phyloP scores from a whole-genome alignment of 2,797 vertebrate species.

The Pseudomugil tenellus region DNA sequence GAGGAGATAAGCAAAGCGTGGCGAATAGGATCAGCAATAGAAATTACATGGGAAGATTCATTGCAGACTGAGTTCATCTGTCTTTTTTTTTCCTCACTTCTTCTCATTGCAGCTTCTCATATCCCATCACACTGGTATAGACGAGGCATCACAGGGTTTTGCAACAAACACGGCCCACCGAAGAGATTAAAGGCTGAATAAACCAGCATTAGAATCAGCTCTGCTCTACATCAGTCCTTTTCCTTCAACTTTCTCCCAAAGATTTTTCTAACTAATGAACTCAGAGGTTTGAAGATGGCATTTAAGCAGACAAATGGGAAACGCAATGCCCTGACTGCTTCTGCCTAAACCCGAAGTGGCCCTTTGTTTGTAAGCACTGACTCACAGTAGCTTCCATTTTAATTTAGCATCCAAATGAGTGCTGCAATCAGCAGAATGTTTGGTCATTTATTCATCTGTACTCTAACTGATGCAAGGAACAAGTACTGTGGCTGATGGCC shows the following conservation, averaged over 20 bases:
- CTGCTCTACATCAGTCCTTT: constrained; percentile 62
- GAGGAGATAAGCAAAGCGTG: constrained; percentile 57
- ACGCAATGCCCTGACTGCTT: constrained; percentile 26
- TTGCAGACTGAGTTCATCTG: constrained; percentile 60
- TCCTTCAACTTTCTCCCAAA: constrained; percentile 70
- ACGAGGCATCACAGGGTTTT: constrained; percentile 58
- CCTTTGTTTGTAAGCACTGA: constrained; percentile 63
- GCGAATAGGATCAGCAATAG: constrained; percentile 64
- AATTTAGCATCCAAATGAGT: constrained; percentile 43
- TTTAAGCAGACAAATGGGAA: constrained; percentile 70
- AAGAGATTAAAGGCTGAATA: constrained; percentile 74
- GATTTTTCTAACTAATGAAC: constrained; percentile 74
- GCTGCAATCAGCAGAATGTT: constrained; percentile 31
- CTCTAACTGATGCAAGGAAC: constrained; percentile 56
- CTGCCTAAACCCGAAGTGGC: constrained; percentile 48
- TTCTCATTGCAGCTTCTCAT: constrained; percentile 48
- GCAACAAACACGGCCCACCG: constrained; percentile 72
- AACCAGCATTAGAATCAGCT: constrained; percentile 51
- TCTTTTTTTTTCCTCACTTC: constrained; percentile 51
- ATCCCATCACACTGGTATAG: constrained; percentile 60
- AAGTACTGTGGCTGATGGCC: constrained; percentile 56
- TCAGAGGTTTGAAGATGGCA: constrained; percentile 71
- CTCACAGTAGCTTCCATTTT: constrained; percentile 41
- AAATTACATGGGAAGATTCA: constrained; percentile 67
- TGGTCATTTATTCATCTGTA: constrained; percentile 43